Base-by-base conservation (phyloP, 2,888 invertebrate genomes). In the Netelia virgata region DNA sequence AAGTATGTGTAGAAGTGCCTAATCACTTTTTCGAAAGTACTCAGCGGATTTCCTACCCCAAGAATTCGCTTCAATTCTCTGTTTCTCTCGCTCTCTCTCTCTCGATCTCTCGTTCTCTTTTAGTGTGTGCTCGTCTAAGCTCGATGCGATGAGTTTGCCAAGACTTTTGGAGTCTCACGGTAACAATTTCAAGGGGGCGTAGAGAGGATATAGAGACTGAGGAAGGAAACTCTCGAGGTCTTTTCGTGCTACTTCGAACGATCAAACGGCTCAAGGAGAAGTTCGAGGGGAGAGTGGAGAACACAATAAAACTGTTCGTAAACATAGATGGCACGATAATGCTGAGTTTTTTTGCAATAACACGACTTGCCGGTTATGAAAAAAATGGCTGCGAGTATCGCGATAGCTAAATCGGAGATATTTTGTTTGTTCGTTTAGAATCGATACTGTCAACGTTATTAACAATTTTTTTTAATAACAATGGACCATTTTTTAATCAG, bases 21-120 rank as follows among this genome's bases (percentile, higher is more conserved):
- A 84, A 84, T 84, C 81, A 84, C 84, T 84, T 84, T 84, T 84
- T 84, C 81, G 77, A 84, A 81, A 68, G 81, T 84, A 79, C 84
- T 84, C 72, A n/a, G 72, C 75, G 36, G 74, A 82, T 77, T 84
- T 84, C 63, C 28, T 66, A 16, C 11, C 20, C 64, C 70, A 64
- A 78, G 82, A 78, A 84, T 78, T 70, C 59, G 50, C 70, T 61
- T 66, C 63, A 23, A 41, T 9, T 10, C 16, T 20, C 10, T 53
- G 11, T 50, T 36, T 36, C 61, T 10, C 53, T 63, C 63, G n/a
- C 43, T 64, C 14, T 43, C 41, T 64, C 16, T 41, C 36, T 10
- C 16, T 28, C 11, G 23, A 11, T 55, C 55, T 43, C 63, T 11
- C 55, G 20, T 10, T 77, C 28, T 50, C 18, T 55, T 55, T 18